Percentiles rank a stretch among this genome's conserved stretches.
These are phyloP conservation scores for Agriotes lineatus DNA, from an alignment of 2,888 invertebrate species.

Conservation along the genomic window DNA sequence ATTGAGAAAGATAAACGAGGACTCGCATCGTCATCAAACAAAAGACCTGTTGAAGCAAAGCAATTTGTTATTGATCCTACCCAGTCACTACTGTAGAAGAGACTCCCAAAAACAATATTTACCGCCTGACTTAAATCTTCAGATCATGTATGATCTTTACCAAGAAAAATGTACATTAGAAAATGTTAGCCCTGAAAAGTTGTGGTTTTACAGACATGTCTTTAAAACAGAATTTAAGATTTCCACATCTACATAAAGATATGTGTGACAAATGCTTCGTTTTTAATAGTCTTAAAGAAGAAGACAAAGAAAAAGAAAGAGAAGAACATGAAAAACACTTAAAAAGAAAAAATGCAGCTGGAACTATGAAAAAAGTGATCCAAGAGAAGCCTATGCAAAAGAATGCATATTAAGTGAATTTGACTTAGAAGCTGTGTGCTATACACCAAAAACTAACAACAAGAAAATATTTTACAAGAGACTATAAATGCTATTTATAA, in stretches of 20 bases:
- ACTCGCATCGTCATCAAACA: neutral
- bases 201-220: conserved; percentile 3
- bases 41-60: neutral
- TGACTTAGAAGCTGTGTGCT: conserved; percentile 12
- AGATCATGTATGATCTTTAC: conserved; percentile 1
- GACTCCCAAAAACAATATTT: neutral
- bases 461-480: conserved; percentile 14
- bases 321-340: no score
- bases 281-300: conserved; percentile 4
- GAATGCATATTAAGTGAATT: neutral
- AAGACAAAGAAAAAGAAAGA: neutral
- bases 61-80: neutral
- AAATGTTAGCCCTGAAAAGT: conserved; percentile 2
- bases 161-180: neutral
- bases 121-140: neutral
- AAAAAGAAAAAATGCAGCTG: neutral
- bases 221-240: conserved; percentile 1
- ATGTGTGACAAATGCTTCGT: conserved; percentile 17
- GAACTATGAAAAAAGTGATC: neutral
- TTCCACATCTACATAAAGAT: neutral
- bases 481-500: neutral
- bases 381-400: neutral
- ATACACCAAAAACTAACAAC: neutral
- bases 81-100: neutral
- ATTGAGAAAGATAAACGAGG: neutral